Evolutionary conservation across 2,797 vertebrate genomes (phyloP), one percentile per base, ranked within the genome.

Genomic region (Heteromormyrus szaboi): DNA sequence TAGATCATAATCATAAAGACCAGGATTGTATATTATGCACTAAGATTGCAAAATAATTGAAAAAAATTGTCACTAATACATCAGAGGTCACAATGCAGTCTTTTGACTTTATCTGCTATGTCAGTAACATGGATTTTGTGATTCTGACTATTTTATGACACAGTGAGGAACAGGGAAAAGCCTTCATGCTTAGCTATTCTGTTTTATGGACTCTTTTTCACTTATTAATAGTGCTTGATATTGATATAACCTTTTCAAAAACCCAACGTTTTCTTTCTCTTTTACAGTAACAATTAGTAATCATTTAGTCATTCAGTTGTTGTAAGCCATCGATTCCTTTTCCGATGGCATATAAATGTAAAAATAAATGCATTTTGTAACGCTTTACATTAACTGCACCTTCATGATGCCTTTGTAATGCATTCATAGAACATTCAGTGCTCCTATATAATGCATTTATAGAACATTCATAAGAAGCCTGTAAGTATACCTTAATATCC

Each of bases 171-270:
- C 68, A 41, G 41, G 68, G 41, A 19, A 79, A 17, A 44, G 19
- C 14, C 33, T 44, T 79, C 37, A n/a, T 79, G 41, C 12, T 37
- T 19, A 81, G 76, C 41, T 1, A 22, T 81, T n/a, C 17, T 0
- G 17, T 44, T 81, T 44, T 79, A 41, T 79, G 17, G 37, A n/a
- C 37, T 79, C 37, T 6, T 41, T 44, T 79, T n/a, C 7, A 0
- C 19, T 81, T 46, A 46, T 81, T 81, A 44, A 81, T 79, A 41
- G 17, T 41, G 17, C 81, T 25, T 50, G 3, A 14, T 72, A 72
- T 72, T 83, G 33, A 81, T 54, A 72, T 89, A 81, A 87, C 62
- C 59, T 51, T 53, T 85, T 72, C 59, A 87, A 89, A 84, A 89
- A 62, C 11, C 76, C 88, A 46, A n/a, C 14, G 2, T 81, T 14